Evolutionary conservation across 2,888 invertebrate species (phyloP).

Genomic region (Diabrotica balteata): DNA sequence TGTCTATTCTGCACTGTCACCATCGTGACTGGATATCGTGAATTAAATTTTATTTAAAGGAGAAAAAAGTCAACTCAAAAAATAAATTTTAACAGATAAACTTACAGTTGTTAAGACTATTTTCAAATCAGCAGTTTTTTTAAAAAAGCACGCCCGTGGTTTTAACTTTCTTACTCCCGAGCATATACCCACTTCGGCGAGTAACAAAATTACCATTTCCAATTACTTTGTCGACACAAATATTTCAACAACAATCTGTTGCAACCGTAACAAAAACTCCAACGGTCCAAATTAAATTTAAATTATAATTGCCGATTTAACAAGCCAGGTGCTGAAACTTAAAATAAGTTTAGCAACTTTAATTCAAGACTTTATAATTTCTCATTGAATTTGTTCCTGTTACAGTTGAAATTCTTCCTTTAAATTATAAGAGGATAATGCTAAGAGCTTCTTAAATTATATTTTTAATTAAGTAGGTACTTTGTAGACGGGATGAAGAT

Average conservation of each 20-base stretch:
- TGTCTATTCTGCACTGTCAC: no score
- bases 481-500: no score
- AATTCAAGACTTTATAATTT: constrained; percentile 25
- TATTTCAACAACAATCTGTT: constrained; percentile 28
- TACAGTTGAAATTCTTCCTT: not conserved
- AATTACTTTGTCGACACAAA: constrained; percentile 21
- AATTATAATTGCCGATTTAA: constrained; percentile 31
- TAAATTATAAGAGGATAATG: not conserved
- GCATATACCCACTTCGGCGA: constrained; percentile 4
- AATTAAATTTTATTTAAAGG: no score
- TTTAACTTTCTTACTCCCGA: constrained; percentile 7
- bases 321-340: constrained; percentile 29
- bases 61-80: no score
- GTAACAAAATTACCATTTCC: constrained; percentile 16
- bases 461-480: no score
- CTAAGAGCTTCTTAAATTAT: no score
- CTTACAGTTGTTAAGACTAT: no score
- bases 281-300: constrained; percentile 27
- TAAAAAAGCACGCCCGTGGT: not conserved
- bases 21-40: no score
- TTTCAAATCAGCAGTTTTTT: no score
- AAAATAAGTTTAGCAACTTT: constrained; percentile 24
- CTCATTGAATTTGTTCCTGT: constrained; percentile 17
- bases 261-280: constrained; percentile 25
- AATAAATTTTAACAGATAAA: no score